phyloP scores from a whole-genome alignment of 2,888 invertebrate genomes.

The Acrocera orbiculus region DNA sequence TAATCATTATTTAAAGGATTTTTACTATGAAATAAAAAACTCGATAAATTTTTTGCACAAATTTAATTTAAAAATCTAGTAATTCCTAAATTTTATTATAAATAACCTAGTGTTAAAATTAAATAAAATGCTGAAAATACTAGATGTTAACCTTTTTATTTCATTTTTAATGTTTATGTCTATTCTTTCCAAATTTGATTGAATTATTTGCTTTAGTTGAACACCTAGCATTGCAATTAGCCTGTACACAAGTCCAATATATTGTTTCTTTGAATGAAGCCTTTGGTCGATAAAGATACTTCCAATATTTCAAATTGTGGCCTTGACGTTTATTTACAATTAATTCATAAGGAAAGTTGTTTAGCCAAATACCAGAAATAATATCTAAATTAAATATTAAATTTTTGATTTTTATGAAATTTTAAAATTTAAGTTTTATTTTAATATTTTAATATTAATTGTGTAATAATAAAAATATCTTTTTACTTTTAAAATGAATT shows the following conservation, averaged over 20 bases:
- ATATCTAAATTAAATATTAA: constrained; percentile 7
- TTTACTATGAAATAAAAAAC: too few species aligned
- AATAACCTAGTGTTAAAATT: too few species aligned
- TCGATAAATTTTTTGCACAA: too few species aligned
- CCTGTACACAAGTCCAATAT: constrained; percentile 16
- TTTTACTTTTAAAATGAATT: too few species aligned
- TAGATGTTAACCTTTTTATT: not conserved
- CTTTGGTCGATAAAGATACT: constrained; percentile 15
- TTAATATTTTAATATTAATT: too few species aligned
- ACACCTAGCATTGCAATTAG: constrained; percentile 16
- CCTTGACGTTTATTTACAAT: constrained; percentile 13
- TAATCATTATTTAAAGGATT: too few species aligned
- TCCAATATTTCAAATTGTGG: constrained; percentile 15
- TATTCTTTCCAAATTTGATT: constrained; percentile 16
- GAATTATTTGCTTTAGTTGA: constrained; percentile 12
- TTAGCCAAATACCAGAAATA: constrained; percentile 15
- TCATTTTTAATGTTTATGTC: constrained; percentile 14
- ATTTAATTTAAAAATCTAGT: too few species aligned
- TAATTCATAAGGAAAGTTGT: constrained; percentile 12
- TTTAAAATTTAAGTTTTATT: too few species aligned
- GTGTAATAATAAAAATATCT: too few species aligned
- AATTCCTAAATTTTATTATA: too few species aligned
- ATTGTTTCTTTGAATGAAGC: constrained; percentile 15
- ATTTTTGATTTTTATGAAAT: not conserved
- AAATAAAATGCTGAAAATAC: too few species aligned